phyloP scores from a whole-genome alignment of 2,888 invertebrate species.

The Rhynchonema sp. region DNA sequence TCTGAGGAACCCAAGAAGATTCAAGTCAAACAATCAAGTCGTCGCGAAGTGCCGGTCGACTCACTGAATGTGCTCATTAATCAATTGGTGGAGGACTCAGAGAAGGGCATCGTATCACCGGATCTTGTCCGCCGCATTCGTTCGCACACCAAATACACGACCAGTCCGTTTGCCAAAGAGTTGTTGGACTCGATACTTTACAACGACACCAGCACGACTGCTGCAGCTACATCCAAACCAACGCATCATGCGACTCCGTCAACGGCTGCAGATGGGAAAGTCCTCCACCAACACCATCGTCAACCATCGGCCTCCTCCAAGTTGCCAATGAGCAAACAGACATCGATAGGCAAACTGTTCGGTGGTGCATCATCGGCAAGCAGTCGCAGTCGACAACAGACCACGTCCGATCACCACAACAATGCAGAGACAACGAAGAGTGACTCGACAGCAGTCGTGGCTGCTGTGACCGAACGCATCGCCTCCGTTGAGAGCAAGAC shows the following conservation, averaged over 20 bases:
- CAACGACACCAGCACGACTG: not conserved
- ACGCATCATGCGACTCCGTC: not conserved
- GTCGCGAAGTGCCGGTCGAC: not conserved
- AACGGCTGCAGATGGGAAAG: no score
- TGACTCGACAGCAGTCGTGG: no score
- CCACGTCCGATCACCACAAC: not conserved
- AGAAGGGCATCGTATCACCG: not conserved
- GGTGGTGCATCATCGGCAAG: not conserved
- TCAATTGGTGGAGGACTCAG: conserved; percentile 7
- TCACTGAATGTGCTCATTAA: conserved; percentile 5
- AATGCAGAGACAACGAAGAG: not conserved
- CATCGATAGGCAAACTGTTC: no score
- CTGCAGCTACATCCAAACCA: not conserved
- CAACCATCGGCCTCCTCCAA: not conserved
- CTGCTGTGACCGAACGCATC: no score
- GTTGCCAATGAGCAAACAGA: not conserved
- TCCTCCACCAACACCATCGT: no score
- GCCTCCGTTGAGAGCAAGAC: no score
- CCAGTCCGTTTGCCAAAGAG: conserved; percentile 6
- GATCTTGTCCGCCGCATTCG: conserved; percentile 4
- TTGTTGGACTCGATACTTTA: conserved; percentile 5
- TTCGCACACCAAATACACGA: not conserved
- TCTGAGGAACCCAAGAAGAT: not conserved
- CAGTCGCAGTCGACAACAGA: no score
- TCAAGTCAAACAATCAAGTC: not conserved